These are phyloP conservation scores for Phenganax marumi DNA, from an alignment of 92 coral and sea anemone species.

Conservation along the genomic window DNA sequence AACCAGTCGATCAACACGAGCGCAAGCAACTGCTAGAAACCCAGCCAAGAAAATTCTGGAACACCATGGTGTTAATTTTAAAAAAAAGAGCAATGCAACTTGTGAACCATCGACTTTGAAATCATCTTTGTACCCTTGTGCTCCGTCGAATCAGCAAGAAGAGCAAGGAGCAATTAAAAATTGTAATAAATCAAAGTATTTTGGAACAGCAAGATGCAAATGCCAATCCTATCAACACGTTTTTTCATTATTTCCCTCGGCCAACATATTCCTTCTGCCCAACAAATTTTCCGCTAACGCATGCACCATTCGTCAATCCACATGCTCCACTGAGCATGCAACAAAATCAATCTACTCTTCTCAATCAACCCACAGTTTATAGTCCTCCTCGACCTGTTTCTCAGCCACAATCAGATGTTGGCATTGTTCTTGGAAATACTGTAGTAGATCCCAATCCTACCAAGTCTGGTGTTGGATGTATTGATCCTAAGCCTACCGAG, in stretches of 20 bases:
- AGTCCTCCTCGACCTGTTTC: too few relatives aligned
- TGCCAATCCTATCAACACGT: neutral
- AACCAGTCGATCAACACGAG: too few relatives aligned
- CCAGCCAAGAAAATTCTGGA: neutral
- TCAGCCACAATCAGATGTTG: too few relatives aligned
- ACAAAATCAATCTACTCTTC: neutral
- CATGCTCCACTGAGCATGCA: neutral
- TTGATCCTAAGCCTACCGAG: too few relatives aligned
- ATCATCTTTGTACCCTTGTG: conserved; percentile 12
- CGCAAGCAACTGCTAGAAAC: neutral
- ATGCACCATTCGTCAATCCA: too few relatives aligned
- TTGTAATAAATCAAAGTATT: conserved; percentile 10
- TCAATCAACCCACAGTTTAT: neutral
- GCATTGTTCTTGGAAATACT: too few relatives aligned
- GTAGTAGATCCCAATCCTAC: too few relatives aligned
- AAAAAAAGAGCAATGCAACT: neutral
- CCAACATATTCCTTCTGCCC: neutral
- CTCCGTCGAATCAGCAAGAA: neutral
- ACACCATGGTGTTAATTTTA: neutral
- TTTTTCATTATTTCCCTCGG: neutral
- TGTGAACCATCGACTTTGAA: neutral
- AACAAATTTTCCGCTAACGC: neutral
- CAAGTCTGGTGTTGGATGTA: too few relatives aligned
- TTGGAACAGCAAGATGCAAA: conserved; percentile 13
- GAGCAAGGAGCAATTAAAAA: conserved; percentile 16